Percentiles rank a stretch among this genome's conserved stretches.
Conservation (phyloP, 1,140 invertebrate species). For the Melitaea cinxia region DNA sequence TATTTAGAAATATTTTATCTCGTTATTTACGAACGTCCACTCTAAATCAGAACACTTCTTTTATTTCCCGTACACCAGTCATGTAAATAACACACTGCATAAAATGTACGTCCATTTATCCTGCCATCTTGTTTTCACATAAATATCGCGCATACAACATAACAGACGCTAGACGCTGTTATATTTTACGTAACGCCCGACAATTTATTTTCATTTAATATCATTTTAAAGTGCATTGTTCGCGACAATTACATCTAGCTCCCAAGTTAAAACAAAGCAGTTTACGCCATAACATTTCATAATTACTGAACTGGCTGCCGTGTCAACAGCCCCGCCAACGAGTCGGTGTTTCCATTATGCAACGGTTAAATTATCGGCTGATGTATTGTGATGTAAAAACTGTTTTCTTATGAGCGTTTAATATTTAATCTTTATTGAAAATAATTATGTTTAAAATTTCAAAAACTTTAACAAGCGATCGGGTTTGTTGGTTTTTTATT, state of each 20-base stretch:
- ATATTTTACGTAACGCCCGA: constrained; percentile 12
- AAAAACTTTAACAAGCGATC: too few species aligned
- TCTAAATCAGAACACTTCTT: too few species aligned
- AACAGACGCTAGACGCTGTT: background rate
- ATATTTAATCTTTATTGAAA: too few species aligned
- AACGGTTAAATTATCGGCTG: constrained; percentile 13
- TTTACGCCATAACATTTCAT: constrained; percentile 41
- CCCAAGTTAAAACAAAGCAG: constrained; percentile 37
- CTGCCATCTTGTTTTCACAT: background rate
- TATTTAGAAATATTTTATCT: too few species aligned
- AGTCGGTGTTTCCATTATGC: constrained; percentile 17
- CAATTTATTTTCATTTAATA: constrained; percentile 37
- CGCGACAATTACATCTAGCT: constrained; percentile 39
- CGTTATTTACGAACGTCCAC: too few species aligned
- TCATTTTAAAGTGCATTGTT: constrained; percentile 38
- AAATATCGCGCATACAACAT: background rate
- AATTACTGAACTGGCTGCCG: constrained; percentile 40
- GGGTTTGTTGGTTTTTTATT: too few species aligned
- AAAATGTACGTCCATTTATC: background rate
- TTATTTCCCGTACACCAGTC: too few species aligned
- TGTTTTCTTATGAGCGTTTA: too few species aligned
- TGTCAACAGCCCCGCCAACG: constrained; percentile 42
- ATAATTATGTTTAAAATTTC: too few species aligned
- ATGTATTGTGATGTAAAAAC: background rate
- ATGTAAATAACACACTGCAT: background rate